A percentile compares a stretch with the other conserved stretches of the same genome.
These are phyloP conservation scores for Podotricha telesiphe DNA, from an alignment of 2,888 invertebrate genomes.

Conservation along the genomic window DNA sequence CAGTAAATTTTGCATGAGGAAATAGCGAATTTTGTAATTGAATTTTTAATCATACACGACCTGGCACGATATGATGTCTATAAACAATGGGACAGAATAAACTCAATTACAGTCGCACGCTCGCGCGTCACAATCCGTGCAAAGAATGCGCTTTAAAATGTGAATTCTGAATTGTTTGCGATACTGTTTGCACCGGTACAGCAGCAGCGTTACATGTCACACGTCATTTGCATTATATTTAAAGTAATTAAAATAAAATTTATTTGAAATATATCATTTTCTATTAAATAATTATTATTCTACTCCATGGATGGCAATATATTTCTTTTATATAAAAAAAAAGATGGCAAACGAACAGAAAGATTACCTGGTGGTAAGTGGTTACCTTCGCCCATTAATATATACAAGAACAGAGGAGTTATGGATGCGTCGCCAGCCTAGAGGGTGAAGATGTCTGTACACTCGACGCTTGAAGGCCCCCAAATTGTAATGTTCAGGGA, in stretches of 20 bases:
- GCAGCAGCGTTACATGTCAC: constrained; percentile 11
- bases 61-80: constrained; percentile 35
- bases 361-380: no score
- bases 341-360: no score
- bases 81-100: constrained; percentile 37
- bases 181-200: constrained; percentile 19
- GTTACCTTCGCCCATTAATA: no score
- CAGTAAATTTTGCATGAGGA: constrained; percentile 66
- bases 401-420: no score
- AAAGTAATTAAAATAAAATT: constrained; percentile 3
- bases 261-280: neutral
- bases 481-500: no score
- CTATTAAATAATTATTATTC: no score
- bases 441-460: no score
- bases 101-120: constrained; percentile 28
- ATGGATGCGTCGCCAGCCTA: no score
- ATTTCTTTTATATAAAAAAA: no score
- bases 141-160: constrained; percentile 28
- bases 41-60: constrained; percentile 62
- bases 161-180: constrained; percentile 27
- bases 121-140: constrained; percentile 26
- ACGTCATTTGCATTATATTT: constrained; percentile 1
- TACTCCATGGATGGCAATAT: no score
- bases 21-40: constrained; percentile 67
- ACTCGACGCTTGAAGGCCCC: no score